Base-by-base conservation (phyloP, 2,888 invertebrate species). In the Salticus scenicus region DNA sequence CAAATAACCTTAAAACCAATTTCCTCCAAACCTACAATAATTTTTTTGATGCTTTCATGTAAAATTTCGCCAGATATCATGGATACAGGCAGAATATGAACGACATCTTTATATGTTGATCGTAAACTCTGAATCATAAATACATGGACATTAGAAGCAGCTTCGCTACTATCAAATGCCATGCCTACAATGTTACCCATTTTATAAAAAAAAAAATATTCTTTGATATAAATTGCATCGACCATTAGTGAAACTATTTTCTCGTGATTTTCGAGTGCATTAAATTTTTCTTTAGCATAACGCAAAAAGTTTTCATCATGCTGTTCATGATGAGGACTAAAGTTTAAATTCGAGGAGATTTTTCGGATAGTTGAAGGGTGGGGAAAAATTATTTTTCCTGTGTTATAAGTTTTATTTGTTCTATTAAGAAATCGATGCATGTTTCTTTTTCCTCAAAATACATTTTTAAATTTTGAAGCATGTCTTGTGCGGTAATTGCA, bases 51-150 rank as follows among this genome's bases (percentile, higher is more conserved):
- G 17, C 24, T 17, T 0, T 10, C 0, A 24, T 12, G 12, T 20
- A 51, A 33, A 8, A 27, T 27, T 37, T 70, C 70, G 0, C 28
- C 33, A 14, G 17, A 8, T 4, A 57, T n/a, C 12, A 30, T 27
- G 31, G 70, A 51, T 7, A 80, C 37, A 12, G 66, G 80, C 5
- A 81, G 24, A 20, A 81, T 81, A 17, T 81, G 42, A 0, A 30
- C 75, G n/a, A 81, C 74, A 51, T 81, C 74, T 63, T 75, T 74
- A 20, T 33, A 74, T n/a, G 24, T 2, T n/a, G 81, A 69, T 37
- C 74, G 31, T n/a, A 81, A 51, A 20, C 81, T 57, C 4, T 14
- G 27, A 27, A 81, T 41, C 81, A 74, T 75, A 27, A 83, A 83
- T n/a, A 67, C 72, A 47, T 64, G 31, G 27, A 47, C 83, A 27